These are phyloP conservation scores for Lymantria monacha DNA, from an alignment of 2,888 invertebrate species.

Conservation along the genomic window DNA sequence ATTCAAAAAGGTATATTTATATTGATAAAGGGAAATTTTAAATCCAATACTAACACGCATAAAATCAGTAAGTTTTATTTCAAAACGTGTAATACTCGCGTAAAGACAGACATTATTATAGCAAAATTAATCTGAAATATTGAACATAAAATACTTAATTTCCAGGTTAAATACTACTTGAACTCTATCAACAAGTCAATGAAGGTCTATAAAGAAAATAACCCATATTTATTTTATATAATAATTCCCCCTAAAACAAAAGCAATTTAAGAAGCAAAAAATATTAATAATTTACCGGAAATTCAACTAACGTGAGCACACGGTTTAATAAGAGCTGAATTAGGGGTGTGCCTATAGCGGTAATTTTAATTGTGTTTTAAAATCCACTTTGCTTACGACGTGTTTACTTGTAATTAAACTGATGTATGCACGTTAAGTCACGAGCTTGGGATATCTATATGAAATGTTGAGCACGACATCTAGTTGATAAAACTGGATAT, in stretches of 20 bases:
- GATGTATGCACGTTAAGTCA: conserved; percentile 6
- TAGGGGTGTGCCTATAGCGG: conserved; percentile 29
- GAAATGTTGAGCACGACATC: neutral
- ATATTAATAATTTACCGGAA: neutral
- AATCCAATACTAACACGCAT: no score
- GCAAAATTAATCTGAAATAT: no score
- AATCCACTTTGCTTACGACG: conserved; percentile 9
- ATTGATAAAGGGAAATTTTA: no score
- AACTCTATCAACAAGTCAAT: no score
- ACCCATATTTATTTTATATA: neutral
- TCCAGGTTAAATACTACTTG: no score
- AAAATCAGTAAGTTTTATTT: no score
- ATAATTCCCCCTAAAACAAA: neutral
- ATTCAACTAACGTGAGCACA: conserved; percentile 1
- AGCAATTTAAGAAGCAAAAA: neutral
- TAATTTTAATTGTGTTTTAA: conserved; percentile 32
- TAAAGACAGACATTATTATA: no score
- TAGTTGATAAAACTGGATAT: neutral
- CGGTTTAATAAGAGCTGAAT: conserved; percentile 24
- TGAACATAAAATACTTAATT: no score
- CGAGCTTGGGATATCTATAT: conserved; percentile 2
- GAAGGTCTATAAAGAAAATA: no score
- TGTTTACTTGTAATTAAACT: conserved; percentile 7
- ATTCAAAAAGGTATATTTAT: no score
- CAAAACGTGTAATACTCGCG: no score